A percentile compares a stretch with the other conserved stretches of the same genome.
Evolutionary conservation across 2,113 vertebrate species (phyloP).

Genomic region (Oplegnathus fasciatus): DNA sequence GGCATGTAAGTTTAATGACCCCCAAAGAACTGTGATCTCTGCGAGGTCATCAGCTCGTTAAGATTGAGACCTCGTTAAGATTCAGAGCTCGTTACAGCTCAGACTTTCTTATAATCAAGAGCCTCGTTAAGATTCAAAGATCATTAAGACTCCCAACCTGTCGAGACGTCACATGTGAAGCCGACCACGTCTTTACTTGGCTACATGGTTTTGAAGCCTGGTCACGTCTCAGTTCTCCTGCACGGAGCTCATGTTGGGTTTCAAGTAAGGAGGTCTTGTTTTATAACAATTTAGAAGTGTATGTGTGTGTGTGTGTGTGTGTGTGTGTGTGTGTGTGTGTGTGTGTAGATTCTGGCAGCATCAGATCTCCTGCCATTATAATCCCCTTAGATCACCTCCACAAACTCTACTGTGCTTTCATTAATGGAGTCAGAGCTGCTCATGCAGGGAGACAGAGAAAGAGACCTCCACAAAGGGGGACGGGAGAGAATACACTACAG

Average conservation of each 20-base stretch:
- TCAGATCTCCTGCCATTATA: conserved; percentile 31
- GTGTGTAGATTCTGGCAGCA: conserved; percentile 8
- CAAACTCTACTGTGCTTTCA: neutral
- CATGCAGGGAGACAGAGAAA: no score
- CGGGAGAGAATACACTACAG: no score
- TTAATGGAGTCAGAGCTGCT: conserved; percentile 1
- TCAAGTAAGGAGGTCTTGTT: no score
- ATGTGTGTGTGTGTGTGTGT: neutral
- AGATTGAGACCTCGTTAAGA: neutral
- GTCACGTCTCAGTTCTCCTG: no score
- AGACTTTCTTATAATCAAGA: neutral
- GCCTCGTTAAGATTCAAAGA: conserved; percentile 14
- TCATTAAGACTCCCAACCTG: neutral
- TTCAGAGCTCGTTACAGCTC: neutral
- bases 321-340: no score
- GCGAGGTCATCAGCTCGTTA: conserved; percentile 1
- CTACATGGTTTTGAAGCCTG: no score
- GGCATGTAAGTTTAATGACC: neutral
- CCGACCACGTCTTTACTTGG: neutral
- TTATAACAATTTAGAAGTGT: no score
- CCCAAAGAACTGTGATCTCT: neutral
- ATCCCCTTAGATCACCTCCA: conserved; percentile 38
- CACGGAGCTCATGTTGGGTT: no score
- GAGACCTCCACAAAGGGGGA: no score
- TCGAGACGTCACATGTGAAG: neutral